phyloP scores from a whole-genome alignment of 2,888 invertebrate genomes.

The Trimorus sp. region DNA sequence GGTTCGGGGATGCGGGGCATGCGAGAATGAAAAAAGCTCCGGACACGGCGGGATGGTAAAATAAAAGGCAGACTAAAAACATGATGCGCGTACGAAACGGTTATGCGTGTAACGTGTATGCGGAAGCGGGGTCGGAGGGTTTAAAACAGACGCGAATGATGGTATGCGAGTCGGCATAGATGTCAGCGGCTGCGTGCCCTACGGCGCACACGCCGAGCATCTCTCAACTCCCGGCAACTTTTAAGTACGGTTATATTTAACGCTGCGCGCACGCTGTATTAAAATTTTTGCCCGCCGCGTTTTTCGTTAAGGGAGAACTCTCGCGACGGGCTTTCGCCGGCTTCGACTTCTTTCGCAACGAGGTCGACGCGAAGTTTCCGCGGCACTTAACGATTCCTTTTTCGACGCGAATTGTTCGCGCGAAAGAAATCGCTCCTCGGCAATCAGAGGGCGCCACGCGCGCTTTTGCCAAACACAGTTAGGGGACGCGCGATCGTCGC shows the following conservation, averaged over 20 bases:
- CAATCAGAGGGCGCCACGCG: neutral
- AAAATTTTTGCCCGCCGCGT: constrained; percentile 7
- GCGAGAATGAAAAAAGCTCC: neutral
- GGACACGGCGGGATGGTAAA: constrained; percentile 13
- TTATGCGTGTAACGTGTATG: constrained; percentile 24
- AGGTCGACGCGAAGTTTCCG: too few species aligned
- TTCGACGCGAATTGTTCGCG: too few species aligned
- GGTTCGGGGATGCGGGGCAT: neutral
- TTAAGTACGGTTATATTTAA: constrained; percentile 40
- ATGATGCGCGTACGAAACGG: constrained; percentile 32
- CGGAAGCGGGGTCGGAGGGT: constrained; percentile 46
- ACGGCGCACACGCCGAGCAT: constrained; percentile 64
- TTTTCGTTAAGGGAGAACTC: neutral
- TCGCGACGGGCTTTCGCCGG: too few species aligned
- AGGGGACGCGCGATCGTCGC: constrained; percentile 65
- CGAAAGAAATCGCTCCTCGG: too few species aligned
- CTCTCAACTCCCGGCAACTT: constrained; percentile 46
- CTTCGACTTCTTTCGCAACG: too few species aligned
- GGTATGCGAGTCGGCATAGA: constrained; percentile 58
- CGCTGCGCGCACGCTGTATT: constrained; percentile 9
- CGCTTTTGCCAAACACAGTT: constrained; percentile 68
- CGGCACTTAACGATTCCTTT: too few species aligned
- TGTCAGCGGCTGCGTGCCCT: constrained; percentile 64
- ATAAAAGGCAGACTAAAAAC: constrained; percentile 34
- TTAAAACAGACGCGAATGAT: constrained; percentile 54